phyloP scores from a whole-genome alignment of 2,797 vertebrate genomes.

The Spea hammondii region DNA sequence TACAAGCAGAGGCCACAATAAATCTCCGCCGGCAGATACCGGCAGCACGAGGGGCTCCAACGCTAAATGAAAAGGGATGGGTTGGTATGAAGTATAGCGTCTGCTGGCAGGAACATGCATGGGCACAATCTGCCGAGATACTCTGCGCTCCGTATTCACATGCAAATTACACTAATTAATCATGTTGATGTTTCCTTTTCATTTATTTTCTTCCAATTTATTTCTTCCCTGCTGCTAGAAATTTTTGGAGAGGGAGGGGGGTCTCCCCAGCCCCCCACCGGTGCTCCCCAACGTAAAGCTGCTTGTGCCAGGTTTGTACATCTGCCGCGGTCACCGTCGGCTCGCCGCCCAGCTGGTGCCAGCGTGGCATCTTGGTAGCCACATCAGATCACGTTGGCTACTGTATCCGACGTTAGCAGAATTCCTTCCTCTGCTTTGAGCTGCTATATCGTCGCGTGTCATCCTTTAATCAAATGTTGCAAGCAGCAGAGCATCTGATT shows the following conservation, averaged over 20 bases:
- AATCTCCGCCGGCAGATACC: neutral
- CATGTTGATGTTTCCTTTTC: constrained; percentile 48
- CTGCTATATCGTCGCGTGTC: constrained; percentile 6
- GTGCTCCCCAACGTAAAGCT: constrained; percentile 18
- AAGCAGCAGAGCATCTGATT: neutral
- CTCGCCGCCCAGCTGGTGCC: constrained; percentile 30
- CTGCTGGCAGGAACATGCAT: constrained; percentile 21
- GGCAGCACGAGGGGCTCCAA: neutral
- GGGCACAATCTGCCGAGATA: constrained; percentile 38
- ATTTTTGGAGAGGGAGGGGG: neutral
- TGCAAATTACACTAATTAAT: constrained; percentile 48
- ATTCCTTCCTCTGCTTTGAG: neutral
- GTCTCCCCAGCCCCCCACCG: neutral
- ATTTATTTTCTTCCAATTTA: constrained; percentile 41
- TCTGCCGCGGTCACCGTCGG: constrained; percentile 25
- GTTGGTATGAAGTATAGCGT: neutral
- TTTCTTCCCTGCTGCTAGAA: constrained; percentile 45
- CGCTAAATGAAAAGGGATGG: neutral
- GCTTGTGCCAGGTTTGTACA: constrained; percentile 35
- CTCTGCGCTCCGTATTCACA: constrained; percentile 40
- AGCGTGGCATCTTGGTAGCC: constrained; percentile 8
- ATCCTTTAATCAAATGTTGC: constrained; percentile 11
- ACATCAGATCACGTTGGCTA: constrained; percentile 6
- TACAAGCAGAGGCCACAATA: neutral
- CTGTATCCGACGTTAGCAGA: neutral